Evolutionary conservation across 2,797 vertebrate species (phyloP).

Genomic region (Sebastes hubbsi): DNA sequence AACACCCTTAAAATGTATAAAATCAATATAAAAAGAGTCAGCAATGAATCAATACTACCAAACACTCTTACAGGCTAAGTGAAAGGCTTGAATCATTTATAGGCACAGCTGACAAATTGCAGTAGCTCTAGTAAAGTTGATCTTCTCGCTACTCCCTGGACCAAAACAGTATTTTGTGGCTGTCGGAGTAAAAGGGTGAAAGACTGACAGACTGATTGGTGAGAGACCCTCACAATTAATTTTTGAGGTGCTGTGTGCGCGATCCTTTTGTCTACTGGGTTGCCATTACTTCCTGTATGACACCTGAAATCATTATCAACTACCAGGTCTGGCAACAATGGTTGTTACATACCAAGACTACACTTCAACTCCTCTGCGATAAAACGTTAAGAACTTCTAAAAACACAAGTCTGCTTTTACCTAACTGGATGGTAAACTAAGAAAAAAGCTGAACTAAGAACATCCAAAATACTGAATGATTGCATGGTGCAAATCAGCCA

Average conservation of each 20-base stretch:
- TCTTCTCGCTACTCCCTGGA: neutral
- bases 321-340: neutral
- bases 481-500: neutral
- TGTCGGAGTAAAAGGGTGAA: neutral
- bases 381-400: neutral
- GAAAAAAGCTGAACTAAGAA: neutral
- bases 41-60: conserved; percentile 24
- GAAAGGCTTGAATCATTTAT: conserved; percentile 35
- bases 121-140: conserved; percentile 5
- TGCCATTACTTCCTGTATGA: neutral
- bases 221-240: neutral
- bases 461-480: neutral
- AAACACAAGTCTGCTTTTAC: neutral
- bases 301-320: conserved; percentile 1
- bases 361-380: neutral
- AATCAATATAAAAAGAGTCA: conserved; percentile 29
- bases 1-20: conserved; percentile 23
- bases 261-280: neutral
- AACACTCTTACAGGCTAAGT: conserved; percentile 10
- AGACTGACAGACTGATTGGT: neutral
- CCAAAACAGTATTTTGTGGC: neutral
- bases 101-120: conserved; percentile 11
- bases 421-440: neutral
- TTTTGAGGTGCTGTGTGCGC: neutral
- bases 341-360: neutral